Evolutionary conservation across 2,113 vertebrate species (phyloP).

Genomic region (Perccottus glenii): DNA sequence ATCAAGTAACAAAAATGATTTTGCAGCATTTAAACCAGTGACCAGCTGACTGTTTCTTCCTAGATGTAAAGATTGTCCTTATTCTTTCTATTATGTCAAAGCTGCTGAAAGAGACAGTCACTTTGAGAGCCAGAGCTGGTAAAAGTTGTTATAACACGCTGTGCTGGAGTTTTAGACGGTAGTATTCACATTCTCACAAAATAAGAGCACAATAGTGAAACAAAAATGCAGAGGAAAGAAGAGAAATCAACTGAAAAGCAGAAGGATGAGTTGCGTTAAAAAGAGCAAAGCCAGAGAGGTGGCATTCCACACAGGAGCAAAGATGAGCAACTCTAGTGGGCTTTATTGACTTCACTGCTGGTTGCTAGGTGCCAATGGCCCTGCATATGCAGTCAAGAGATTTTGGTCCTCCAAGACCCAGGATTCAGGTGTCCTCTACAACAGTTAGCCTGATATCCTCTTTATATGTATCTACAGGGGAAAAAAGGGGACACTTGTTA

Average conservation of each 20-base stretch:
- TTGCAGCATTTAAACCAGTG: conserved; percentile 65
- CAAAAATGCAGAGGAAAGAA: conserved; percentile 59
- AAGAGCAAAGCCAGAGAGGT: conserved; percentile 37
- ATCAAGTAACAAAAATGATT: conserved; percentile 57
- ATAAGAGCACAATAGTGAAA: conserved; percentile 82
- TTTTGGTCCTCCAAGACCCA: conserved; percentile 52
- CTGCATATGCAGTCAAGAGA: conserved; percentile 60
- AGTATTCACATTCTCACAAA: conserved; percentile 89
- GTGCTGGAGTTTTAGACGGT: conserved; percentile 80
- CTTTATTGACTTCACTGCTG: conserved; percentile 64
- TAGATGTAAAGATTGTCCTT: conserved; percentile 39
- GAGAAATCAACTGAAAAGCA: conserved; percentile 27
- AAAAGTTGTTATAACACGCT: conserved; percentile 33
- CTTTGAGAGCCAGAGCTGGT: conserved; percentile 30
- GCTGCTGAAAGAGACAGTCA: conserved; percentile 41
- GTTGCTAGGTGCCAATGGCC: conserved; percentile 64
- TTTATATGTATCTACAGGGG: conserved; percentile 95
- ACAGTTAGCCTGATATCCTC: conserved; percentile 85
- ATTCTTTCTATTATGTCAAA: conserved; percentile 48
- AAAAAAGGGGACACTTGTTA: conserved; percentile 59
- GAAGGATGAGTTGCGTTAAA: conserved; percentile 33
- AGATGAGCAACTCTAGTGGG: conserved; percentile 49
- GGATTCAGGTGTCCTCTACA: conserved; percentile 46
- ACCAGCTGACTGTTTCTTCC: conserved; percentile 55
- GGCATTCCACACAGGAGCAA: conserved; percentile 47